A percentile compares a stretch with the other conserved stretches of the same genome.
Evolutionary conservation across 2,113 vertebrate species (phyloP).

Genomic region (Sander lucioperca): DNA sequence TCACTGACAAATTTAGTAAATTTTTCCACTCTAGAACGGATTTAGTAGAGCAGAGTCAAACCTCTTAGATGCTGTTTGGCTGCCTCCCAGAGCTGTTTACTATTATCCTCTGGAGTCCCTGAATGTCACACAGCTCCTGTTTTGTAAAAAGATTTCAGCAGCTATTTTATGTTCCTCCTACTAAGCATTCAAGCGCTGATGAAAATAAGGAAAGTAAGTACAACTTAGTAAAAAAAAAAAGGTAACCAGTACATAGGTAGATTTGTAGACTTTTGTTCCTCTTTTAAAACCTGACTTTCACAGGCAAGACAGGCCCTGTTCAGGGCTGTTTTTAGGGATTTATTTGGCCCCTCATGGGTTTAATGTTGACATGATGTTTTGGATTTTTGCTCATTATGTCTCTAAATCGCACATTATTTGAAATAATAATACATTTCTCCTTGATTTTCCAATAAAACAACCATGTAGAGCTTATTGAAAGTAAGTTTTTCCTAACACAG

Average conservation of each 20-base stretch:
- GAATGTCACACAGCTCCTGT: neutral
- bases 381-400: neutral
- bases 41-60: neutral
- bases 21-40: neutral
- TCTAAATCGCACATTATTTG: neutral
- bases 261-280: neutral
- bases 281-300: neutral
- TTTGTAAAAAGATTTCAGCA: constrained; percentile 4
- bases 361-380: constrained; percentile 1
- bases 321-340: neutral
- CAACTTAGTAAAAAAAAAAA: neutral
- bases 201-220: no score
- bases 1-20: neutral
- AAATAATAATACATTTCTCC: constrained; percentile 9
- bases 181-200: neutral
- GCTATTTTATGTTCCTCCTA: neutral
- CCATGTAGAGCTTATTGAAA: neutral
- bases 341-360: constrained; percentile 3
- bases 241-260: neutral
- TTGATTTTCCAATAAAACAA: constrained; percentile 20
- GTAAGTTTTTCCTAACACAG: neutral
- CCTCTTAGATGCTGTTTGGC: neutral
- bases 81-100: neutral
- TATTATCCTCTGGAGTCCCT: neutral
- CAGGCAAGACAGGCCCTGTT: neutral